A percentile compares a stretch with the other conserved stretches of the same genome.
Evolutionary conservation across 2,888 invertebrate species (phyloP).

Genomic region (Carterocephalus palaemon): DNA sequence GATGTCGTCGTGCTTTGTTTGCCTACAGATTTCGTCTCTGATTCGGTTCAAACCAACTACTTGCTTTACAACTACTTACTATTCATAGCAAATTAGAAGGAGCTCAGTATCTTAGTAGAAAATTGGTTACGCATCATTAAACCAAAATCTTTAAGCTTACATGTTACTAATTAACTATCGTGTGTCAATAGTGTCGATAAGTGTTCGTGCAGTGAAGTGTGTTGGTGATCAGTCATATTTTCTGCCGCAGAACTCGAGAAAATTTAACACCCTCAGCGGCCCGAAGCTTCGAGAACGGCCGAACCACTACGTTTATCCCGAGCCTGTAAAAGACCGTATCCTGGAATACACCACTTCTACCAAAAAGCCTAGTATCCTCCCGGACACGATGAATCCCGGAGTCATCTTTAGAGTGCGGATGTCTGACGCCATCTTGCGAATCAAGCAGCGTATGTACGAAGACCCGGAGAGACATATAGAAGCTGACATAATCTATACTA

Average conservation of each 20-base stretch:
- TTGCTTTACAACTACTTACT: no score
- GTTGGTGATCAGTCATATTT: constrained; percentile 34
- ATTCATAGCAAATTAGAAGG: no score
- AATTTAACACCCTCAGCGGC: constrained; percentile 55
- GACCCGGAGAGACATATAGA: constrained; percentile 69
- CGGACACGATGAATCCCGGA: constrained; percentile 71
- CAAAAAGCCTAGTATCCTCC: constrained; percentile 60
- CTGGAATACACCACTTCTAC: constrained; percentile 61
- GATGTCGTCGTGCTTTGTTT: no score
- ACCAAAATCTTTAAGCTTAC: no score
- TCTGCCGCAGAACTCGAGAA: constrained; percentile 52
- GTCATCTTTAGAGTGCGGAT: constrained; percentile 69
- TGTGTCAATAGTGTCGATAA: not conserved
- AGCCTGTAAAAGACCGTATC: constrained; percentile 63
- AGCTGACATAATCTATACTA: constrained; percentile 70
- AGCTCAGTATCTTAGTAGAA: no score
- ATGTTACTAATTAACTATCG: not conserved
- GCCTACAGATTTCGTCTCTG: no score
- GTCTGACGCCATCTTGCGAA: constrained; percentile 68
- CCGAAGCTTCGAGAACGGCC: constrained; percentile 65
- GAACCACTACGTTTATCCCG: constrained; percentile 67
- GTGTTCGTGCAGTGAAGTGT: not conserved
- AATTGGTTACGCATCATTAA: no score
- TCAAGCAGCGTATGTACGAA: constrained; percentile 72
- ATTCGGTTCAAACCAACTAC: no score